Evolutionary conservation across 2,888 invertebrate genomes (phyloP).

Genomic region (Acanthopleura granulata): DNA sequence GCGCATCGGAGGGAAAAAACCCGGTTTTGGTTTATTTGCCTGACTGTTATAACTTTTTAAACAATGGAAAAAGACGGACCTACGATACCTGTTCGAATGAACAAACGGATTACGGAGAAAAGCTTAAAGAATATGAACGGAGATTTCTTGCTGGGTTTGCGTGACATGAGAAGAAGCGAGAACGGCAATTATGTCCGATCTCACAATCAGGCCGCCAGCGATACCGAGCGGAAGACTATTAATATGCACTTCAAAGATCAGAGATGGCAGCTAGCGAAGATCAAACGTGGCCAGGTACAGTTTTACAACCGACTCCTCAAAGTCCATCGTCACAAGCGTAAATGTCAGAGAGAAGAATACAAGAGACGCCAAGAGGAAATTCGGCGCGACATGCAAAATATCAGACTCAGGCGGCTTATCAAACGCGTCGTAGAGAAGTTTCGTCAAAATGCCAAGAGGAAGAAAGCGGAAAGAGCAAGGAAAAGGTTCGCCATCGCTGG

Average conservation of each 20-base stretch:
- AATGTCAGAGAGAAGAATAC: conserved; percentile 23
- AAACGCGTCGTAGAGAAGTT: conserved; percentile 21
- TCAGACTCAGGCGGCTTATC: conserved; percentile 17
- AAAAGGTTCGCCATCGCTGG: conserved; percentile 12
- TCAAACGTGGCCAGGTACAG: conserved; percentile 18
- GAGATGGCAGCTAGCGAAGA: conserved; percentile 14
- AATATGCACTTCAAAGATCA: conserved; percentile 26
- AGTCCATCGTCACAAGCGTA: conserved; percentile 23
- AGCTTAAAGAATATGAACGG: conserved; percentile 3
- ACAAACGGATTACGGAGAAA: not conserved
- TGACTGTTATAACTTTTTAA: not conserved
- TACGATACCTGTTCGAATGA: conserved; percentile 10
- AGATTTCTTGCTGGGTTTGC: not conserved
- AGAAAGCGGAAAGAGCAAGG: conserved; percentile 16
- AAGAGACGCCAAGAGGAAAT: conserved; percentile 22
- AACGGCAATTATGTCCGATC: conserved; percentile 17
- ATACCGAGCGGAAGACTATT: conserved; percentile 12
- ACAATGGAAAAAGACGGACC: conserved; percentile 4
- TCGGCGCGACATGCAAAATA: conserved; percentile 16
- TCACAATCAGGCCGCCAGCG: not conserved
- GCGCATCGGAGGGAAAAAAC: too few relatives aligned
- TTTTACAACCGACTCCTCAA: conserved; percentile 22
- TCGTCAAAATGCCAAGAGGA: conserved; percentile 24
- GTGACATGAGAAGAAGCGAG: not conserved
- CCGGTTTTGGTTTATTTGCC: too few relatives aligned